Evolutionary conservation across 2,888 invertebrate species (phyloP).

Genomic region (Hyposoter dolosus): DNA sequence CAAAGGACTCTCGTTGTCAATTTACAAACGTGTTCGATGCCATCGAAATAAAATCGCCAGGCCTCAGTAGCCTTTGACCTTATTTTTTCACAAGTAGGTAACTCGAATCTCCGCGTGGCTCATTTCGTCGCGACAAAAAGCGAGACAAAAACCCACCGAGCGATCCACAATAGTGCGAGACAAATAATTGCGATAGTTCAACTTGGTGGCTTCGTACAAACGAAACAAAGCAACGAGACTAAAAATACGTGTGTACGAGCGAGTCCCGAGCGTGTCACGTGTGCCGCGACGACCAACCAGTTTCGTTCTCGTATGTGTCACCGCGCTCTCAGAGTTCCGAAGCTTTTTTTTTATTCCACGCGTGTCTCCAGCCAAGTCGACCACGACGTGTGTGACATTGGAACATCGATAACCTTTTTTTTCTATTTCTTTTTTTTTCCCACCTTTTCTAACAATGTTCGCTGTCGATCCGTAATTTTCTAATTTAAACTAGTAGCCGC

Average conservation of each 20-base stretch:
- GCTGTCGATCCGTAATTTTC: slow-evolving; percentile 2
- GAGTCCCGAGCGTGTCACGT: slow-evolving; percentile 19
- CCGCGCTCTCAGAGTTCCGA: slow-evolving; percentile 25
- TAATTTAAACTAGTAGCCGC: slow-evolving; percentile 7
- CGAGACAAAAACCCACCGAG: not conserved
- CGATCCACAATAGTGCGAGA: slow-evolving; percentile 17
- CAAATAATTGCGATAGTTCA: slow-evolving; percentile 40
- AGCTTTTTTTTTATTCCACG: slow-evolving; percentile 50
- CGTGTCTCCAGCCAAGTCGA: slow-evolving; percentile 48
- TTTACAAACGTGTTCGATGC: slow-evolving; percentile 46
- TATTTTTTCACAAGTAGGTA: slow-evolving; percentile 23
- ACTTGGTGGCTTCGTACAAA: slow-evolving; percentile 1
- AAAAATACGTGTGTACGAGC: slow-evolving; percentile 1
- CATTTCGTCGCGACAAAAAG: slow-evolving; percentile 18
- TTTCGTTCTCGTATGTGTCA: slow-evolving; percentile 46
- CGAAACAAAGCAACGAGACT: not conserved
- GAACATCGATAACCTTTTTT: slow-evolving; percentile 47
- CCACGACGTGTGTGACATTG: slow-evolving; percentile 45
- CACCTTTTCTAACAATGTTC: slow-evolving; percentile 27
- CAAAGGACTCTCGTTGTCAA: slow-evolving; percentile 53
- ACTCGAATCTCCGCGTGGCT: slow-evolving; percentile 3
- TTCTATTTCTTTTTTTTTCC: slow-evolving; percentile 1
- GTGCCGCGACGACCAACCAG: slow-evolving; percentile 42
- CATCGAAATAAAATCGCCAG: not conserved
- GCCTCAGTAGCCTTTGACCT: not conserved